Evolutionary conservation across 2,797 vertebrate species (phyloP), one percentile per base, ranked within the genome.

Genomic region (Loriculus beryllinus): DNA sequence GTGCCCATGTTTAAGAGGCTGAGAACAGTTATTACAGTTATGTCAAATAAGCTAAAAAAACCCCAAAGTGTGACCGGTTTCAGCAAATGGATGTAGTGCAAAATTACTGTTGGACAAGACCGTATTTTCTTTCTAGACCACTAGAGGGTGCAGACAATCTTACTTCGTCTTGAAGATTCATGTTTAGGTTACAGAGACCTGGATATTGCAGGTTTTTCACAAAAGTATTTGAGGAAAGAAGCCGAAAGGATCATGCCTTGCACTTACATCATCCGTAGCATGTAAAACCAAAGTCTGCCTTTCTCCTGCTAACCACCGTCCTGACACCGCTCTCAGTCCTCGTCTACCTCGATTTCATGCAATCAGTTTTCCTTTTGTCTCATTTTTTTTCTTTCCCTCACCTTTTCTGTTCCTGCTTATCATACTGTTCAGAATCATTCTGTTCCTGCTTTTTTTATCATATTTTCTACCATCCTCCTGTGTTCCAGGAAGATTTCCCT

Each of bases 141-240:
- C 91, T 75, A 95, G 87, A 87, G 91, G 92, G 85, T 64, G 76
- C 62, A n/a, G 51, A 45, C 16, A 77, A 87, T 75, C 19, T 4
- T 14, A 3, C 28, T 39, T 59, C 82, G 20, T 10, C 51, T 42
- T 16, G n/a, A 74, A 59, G 37, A 31, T 60, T 64, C 56, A 16
- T 26, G 72, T 64, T 29, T 23, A 8, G 35, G 21, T 68, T 88
- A 52, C 31, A 3, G 37, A 70, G 35, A 52, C n/a, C 14, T 40
- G 39, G 15, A 3, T 81, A 62, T 52, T 79, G 81, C 20, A 57
- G 16, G 0, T 12, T 33, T 49, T 88, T 33, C 33, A 83, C 49
- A 22, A 49, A 14, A 28, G 18, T 25, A 25, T 49, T 45, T 52
- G 29, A 81, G 13, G 21, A 47, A 76, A 65, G 62, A 10, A 68